phyloP scores from a whole-genome alignment of 2,113 vertebrate species.

The Trematomus loennbergii region DNA sequence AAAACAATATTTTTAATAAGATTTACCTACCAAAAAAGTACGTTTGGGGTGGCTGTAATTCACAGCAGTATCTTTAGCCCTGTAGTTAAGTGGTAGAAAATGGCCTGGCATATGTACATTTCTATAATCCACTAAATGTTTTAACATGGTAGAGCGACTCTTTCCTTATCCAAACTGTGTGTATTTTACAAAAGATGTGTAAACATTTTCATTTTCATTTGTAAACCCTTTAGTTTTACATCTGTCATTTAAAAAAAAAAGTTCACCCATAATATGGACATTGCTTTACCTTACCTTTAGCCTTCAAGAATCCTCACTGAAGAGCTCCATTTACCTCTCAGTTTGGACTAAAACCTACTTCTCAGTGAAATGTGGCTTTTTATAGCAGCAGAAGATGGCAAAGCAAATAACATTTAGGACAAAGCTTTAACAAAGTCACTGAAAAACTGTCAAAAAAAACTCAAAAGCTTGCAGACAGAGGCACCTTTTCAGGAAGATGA shows the following conservation, averaged over 20 bases:
- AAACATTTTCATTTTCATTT: neutral
- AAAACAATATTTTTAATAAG: conserved; percentile 49
- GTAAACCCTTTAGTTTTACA: neutral
- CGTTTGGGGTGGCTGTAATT: conserved; percentile 64
- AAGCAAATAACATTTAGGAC: neutral
- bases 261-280: conserved; percentile 1
- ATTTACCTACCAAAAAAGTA: conserved; percentile 57
- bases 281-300: neutral
- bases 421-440: neutral
- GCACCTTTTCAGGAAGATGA: conserved; percentile 4
- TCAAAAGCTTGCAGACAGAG: neutral
- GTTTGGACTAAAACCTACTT: conserved; percentile 22
- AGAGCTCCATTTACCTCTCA: conserved; percentile 27
- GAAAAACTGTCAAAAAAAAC: neutral
- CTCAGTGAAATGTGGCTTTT: neutral
- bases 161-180: neutral
- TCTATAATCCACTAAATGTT: neutral
- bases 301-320: conserved; percentile 7
- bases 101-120: neutral
- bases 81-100: neutral
- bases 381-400: neutral
- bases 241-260: neutral
- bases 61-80: conserved; percentile 33
- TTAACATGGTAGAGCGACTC: neutral
- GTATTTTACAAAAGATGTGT: neutral